Evolutionary conservation across 2,797 vertebrate species (phyloP), one percentile per base, ranked within the genome.

Genomic region (Coilia nasus): DNA sequence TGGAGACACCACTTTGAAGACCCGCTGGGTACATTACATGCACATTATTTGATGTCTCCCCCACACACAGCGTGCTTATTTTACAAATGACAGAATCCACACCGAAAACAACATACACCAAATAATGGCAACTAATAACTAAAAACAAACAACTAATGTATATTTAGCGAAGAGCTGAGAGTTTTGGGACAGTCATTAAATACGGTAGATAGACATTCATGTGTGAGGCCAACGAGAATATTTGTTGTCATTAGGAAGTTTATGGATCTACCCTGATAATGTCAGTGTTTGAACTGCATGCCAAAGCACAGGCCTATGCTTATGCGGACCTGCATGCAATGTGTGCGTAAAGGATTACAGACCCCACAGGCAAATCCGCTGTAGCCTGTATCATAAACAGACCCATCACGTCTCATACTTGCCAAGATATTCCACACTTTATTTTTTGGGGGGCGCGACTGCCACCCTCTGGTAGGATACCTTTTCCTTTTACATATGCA

Each of bases 321-420:
- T 75, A 75, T 75, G 67, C 67, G 14, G 31, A 75, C 15, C 28
- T 75, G 31, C 31, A 41, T 28, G 35, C 35, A 75, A 75, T 75
- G 67, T 75, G 67, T 75, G 64, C 64, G 28, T 75, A 75, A 75
- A 35, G 67, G 67, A 75, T 75, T 75, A 75, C 31, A 35, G 15
- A 35, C 31, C 28, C 67, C 23, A 75, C 31, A 35, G 28, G 15
- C 67, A 75, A 35, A 75, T 75, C 31, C 31, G 31, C 28, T 35
- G 31, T 41, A 41, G 28, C 31, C 28, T 75, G 35, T 41, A 35
- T 75, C 67, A 35, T 75, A 75, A 75, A 75, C 64, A 71, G 25
- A 71, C 31, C 31, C 4, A 71, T 71, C 25, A 71, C 64, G 35
- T 41, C 35, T 35, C 15, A 75, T 75, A 75, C 31, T 41, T 41